These are phyloP conservation scores for Tretioscincus oriximinensis DNA, from an alignment of 2,113 vertebrate species.

Conservation along the genomic window DNA sequence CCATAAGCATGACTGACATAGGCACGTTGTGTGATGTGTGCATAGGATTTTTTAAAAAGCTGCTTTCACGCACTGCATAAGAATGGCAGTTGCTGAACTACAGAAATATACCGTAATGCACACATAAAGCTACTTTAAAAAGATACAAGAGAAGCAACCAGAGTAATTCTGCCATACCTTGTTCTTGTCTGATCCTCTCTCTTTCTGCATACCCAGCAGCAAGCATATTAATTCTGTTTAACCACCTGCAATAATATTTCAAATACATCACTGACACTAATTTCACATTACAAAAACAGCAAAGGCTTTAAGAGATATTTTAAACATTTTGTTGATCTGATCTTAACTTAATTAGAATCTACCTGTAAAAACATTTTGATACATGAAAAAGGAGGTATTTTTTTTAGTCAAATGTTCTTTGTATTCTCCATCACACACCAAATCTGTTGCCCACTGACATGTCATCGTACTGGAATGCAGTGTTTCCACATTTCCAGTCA, in stretches of 20 bases:
- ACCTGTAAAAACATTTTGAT: constrained; percentile 54
- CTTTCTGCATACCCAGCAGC: constrained; percentile 92
- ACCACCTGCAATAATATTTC: constrained; percentile 86
- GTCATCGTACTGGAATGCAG: constrained; percentile 35
- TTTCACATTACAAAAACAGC: constrained; percentile 29
- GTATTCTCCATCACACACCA: constrained; percentile 38
- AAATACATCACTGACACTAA: constrained; percentile 53
- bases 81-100: neutral
- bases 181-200: constrained; percentile 92
- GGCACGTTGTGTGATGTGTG: neutral
- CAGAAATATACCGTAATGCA: constrained; percentile 36
- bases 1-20: constrained; percentile 16
- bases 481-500: constrained; percentile 46
- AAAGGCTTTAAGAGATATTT: constrained; percentile 44
- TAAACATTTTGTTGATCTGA: constrained; percentile 39
- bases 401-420: constrained; percentile 41
- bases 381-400: constrained; percentile 37
- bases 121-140: constrained; percentile 26
- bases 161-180: constrained; percentile 78
- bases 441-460: constrained; percentile 51
- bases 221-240: constrained; percentile 95
- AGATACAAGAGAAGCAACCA: constrained; percentile 19
- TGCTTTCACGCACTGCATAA: neutral
- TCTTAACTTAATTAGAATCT: constrained; percentile 50
- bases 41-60: neutral